Conservation (phyloP, 2,797 vertebrate species). For the Petrocephalus sullivani region DNA sequence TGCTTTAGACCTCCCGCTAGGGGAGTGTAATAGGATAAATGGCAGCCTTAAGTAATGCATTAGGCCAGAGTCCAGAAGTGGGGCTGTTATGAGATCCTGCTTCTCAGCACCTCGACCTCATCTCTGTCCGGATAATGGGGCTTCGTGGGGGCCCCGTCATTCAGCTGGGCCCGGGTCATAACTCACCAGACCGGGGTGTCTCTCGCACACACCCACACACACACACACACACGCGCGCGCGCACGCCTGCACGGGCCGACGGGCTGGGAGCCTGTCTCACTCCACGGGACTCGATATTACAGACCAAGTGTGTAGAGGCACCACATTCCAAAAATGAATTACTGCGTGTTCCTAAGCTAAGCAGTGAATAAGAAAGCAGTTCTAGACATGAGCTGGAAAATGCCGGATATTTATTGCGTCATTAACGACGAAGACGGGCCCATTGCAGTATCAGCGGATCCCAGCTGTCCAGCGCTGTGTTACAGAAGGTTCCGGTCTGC, state of each 20-base stretch:
- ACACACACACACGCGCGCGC: background rate
- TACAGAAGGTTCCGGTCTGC: too few relatives aligned
- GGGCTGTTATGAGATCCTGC: slow-evolving; percentile 13
- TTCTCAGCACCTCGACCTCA: slow-evolving; percentile 22
- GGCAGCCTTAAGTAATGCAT: slow-evolving; percentile 31
- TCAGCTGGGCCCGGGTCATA: slow-evolving; percentile 15
- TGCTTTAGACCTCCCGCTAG: slow-evolving; percentile 33
- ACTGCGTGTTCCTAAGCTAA: background rate
- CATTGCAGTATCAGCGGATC: background rate
- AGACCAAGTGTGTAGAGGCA: background rate
- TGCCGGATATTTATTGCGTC: background rate
- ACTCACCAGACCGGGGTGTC: background rate
- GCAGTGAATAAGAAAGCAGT: background rate
- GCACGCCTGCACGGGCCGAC: background rate
- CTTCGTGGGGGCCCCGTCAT: slow-evolving; percentile 21
- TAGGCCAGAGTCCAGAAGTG: slow-evolving; percentile 31
- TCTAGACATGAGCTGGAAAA: background rate
- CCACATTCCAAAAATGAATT: background rate
- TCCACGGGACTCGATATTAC: background rate
- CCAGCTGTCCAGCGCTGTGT: background rate
- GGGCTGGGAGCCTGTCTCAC: background rate
- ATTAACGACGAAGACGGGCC: background rate
- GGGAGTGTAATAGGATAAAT: slow-evolving; percentile 42
- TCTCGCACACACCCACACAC: background rate
- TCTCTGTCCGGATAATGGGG: slow-evolving; percentile 28